phyloP scores from a whole-genome alignment of 2,797 vertebrate species.

The Euthynnus affinis region DNA sequence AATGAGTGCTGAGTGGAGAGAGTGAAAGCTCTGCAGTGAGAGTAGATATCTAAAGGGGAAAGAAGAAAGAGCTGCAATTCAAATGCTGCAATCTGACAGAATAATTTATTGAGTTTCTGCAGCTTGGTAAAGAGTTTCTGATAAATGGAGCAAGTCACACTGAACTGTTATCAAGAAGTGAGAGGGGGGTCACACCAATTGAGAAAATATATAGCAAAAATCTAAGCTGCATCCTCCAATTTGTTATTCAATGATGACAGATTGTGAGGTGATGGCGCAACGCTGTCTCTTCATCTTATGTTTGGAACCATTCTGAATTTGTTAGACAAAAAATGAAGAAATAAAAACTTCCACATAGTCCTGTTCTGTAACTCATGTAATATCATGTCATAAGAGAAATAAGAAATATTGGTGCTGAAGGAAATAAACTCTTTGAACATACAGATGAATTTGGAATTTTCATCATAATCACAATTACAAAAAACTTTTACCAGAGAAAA shows the following conservation, averaged over 20 bases:
- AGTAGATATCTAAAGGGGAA: conserved; percentile 68
- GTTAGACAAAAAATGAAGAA: background rate
- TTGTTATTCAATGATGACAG: conserved; percentile 74
- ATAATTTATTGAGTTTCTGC: conserved; percentile 85
- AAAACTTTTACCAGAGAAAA: background rate
- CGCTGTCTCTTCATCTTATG: conserved; percentile 29
- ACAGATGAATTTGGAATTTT: conserved; percentile 1
- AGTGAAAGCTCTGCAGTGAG: conserved; percentile 53
- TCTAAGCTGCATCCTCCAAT: conserved; percentile 73
- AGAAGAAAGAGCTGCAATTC: conserved; percentile 75
- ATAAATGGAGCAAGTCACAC: conserved; percentile 87
- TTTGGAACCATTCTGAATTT: conserved; percentile 30
- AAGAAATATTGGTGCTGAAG: background rate
- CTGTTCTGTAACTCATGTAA: background rate
- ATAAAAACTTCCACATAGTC: background rate
- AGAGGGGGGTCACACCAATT: conserved; percentile 72
- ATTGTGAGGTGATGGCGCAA: conserved; percentile 59
- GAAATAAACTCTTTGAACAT: background rate
- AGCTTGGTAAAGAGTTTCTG: conserved; percentile 83
- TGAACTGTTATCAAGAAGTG: conserved; percentile 85
- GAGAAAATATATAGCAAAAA: conserved; percentile 74
- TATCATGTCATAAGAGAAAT: background rate
- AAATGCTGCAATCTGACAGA: conserved; percentile 85
- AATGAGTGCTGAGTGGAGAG: conserved; percentile 31
- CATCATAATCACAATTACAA: background rate